Base-by-base conservation (phyloP, 2,888 invertebrate species). In the Gastracanthus pulcherrimus region DNA sequence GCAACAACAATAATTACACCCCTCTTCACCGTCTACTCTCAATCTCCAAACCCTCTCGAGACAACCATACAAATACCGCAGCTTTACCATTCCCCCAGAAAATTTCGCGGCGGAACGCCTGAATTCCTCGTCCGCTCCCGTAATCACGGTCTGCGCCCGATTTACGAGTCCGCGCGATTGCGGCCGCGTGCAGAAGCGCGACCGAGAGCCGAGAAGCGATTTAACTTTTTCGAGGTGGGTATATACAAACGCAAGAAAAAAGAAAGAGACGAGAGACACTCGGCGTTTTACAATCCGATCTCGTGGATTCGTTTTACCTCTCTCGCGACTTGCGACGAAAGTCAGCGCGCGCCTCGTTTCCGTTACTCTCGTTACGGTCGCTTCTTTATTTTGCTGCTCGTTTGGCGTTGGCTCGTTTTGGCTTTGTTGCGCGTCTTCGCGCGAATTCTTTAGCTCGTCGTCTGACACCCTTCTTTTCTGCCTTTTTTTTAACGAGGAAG, bases 231-330 rank as follows among this genome's bases (percentile, higher is more conserved):
- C 62, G 62, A 34, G 45, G 19, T 19, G 62, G 19, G 34, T 9
- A 0, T 11, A n/a, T n/a, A n/a, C 3, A 45, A 62, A n/a, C 7
- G 62, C 3, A n/a, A 2, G 29, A n/a, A n/a, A 36, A 36, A 36
- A 34, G 34, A 34, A 34, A 3, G n/a, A 16, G 34, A 62, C n/a
- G 34, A n/a, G 62, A 62, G 36, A 31, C 36, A 36, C 62, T 34
- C 19, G 62, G 9, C 36, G 9, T 62, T 62, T 62, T 62, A 62
- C 36, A 62, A 62, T 62, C 36, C 62, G 62, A 62, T 62, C 62
- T 60, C n/a, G n/a, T n/a, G 6, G 7, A 60, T 31, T 31, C 34
- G 62, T 34, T 11, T 62, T 11, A 2, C 55, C 9, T 62, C n/a
- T 11, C 62, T 13, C n/a, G 34, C 7, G 29, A 4, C n/a, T n/a